Conservation (phyloP, 2,888 invertebrate species). For the Caenorhabditis panamensis region DNA sequence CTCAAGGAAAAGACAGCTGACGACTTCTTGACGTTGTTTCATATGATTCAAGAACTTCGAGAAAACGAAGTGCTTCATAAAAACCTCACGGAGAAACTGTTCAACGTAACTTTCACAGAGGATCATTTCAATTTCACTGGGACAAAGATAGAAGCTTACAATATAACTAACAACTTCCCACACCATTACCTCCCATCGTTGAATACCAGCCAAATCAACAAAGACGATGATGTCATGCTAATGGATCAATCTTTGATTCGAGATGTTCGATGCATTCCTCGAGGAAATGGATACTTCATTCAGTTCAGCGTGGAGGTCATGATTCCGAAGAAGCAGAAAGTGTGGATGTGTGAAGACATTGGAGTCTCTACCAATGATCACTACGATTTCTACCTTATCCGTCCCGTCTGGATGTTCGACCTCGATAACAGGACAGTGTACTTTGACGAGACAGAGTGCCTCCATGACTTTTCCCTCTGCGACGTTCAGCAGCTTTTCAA, state of each 20-base stretch:
- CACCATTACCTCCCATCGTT: no score
- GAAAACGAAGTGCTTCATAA: not conserved
- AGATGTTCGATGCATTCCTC: not conserved
- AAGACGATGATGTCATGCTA: no score
- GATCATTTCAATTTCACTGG: not conserved
- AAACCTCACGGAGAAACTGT: not conserved
- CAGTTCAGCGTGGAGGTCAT: not conserved
- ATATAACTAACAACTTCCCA: no score
- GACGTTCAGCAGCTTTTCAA: not conserved
- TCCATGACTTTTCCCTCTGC: not conserved
- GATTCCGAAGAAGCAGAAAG: not conserved
- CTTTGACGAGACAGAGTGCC: slow-evolving; percentile 6
- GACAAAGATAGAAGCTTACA: no score
- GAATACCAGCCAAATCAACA: no score
- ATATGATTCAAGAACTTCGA: not conserved
- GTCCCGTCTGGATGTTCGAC: slow-evolving; percentile 11
- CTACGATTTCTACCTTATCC: slow-evolving; percentile 25
- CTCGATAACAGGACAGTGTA: not conserved
- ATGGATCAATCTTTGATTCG: no score
- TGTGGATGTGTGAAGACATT: slow-evolving; percentile 36
- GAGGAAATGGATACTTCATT: not conserved
- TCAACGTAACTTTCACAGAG: not conserved
- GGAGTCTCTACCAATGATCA: not conserved
- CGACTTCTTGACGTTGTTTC: not conserved
- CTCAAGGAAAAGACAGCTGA: no score